phyloP scores from a whole-genome alignment of 2,797 vertebrate genomes.

The Notamacropus eugenii region DNA sequence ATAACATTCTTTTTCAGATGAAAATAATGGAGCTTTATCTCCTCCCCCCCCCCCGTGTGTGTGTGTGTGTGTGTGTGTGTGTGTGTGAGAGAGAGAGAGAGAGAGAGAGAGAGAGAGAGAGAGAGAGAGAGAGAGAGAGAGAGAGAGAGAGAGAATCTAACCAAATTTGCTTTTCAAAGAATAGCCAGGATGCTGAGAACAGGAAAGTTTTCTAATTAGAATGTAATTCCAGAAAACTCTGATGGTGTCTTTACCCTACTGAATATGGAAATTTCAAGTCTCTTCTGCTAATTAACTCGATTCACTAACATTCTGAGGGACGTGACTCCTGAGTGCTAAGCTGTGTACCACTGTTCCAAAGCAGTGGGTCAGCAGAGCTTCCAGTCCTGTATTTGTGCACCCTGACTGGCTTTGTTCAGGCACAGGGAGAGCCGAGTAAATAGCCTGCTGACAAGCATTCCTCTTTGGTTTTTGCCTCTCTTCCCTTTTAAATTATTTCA shows the following conservation, averaged over 20 bases:
- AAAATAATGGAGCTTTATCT: slow-evolving; percentile 42
- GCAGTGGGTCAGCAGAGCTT: slow-evolving; percentile 6
- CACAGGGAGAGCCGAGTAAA: slow-evolving; percentile 52
- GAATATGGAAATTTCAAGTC: slow-evolving; percentile 76
- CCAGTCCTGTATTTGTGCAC: slow-evolving; percentile 22
- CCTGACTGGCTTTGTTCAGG: slow-evolving; percentile 67
- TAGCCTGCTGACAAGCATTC: slow-evolving; percentile 67
- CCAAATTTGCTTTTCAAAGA: slow-evolving; percentile 74
- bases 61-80: background rate
- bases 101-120: background rate
- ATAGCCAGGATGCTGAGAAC: slow-evolving; percentile 68
- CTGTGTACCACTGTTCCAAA: slow-evolving; percentile 42
- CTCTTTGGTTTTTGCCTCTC: slow-evolving; percentile 69
- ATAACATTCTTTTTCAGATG: slow-evolving; percentile 33
- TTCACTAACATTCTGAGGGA: slow-evolving; percentile 67
- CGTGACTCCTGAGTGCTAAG: slow-evolving; percentile 67
- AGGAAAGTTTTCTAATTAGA: slow-evolving; percentile 73
- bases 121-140: background rate
- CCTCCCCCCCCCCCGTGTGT: background rate
- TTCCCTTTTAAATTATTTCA: slow-evolving; percentile 78
- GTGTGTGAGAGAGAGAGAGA: background rate
- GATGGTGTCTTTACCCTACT: slow-evolving; percentile 71
- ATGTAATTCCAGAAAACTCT: slow-evolving; percentile 75
- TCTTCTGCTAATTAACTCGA: slow-evolving; percentile 80
- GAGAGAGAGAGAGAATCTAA: background rate